phyloP scores from a whole-genome alignment of 2,797 vertebrate genomes.

The Protosalanx chinensis region DNA sequence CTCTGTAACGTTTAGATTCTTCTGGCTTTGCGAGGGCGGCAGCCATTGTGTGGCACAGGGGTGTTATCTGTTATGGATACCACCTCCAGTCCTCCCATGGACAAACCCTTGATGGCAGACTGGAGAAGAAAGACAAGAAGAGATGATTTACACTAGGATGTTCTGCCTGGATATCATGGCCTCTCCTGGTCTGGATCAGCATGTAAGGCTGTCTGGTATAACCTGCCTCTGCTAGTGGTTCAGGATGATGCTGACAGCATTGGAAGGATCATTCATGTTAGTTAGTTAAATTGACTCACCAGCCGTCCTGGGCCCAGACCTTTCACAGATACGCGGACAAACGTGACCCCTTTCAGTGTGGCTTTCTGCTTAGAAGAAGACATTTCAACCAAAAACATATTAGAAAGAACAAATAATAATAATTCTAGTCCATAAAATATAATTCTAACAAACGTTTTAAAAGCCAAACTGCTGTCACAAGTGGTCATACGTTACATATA shows the following conservation, averaged over 20 bases:
- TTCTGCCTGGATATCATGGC: neutral
- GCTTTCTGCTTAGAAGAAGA: constrained; percentile 78
- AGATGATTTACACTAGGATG: neutral
- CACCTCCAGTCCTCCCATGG: constrained; percentile 89
- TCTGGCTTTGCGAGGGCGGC: constrained; percentile 89
- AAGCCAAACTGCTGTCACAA: constrained; percentile 20
- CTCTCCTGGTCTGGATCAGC: neutral
- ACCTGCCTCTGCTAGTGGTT: no score
- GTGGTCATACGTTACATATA: neutral
- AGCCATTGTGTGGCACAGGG: constrained; percentile 94
- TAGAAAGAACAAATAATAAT: no score
- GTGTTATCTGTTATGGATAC: constrained; percentile 96
- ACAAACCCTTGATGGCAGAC: constrained; percentile 91
- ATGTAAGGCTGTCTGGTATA: no score
- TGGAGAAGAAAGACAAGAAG: constrained; percentile 48
- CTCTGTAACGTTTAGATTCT: constrained; percentile 66
- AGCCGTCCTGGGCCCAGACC: constrained; percentile 89
- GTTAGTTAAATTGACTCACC: constrained; percentile 67
- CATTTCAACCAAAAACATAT: constrained; percentile 24
- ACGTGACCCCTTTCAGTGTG: constrained; percentile 77
- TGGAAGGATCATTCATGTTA: neutral
- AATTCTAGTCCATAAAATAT: no score
- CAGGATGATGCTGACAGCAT: no score
- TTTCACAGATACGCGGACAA: constrained; percentile 86
- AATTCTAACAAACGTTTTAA: neutral